Conservation (phyloP, 2,113 vertebrate genomes). For the Aegypius monachus region DNA sequence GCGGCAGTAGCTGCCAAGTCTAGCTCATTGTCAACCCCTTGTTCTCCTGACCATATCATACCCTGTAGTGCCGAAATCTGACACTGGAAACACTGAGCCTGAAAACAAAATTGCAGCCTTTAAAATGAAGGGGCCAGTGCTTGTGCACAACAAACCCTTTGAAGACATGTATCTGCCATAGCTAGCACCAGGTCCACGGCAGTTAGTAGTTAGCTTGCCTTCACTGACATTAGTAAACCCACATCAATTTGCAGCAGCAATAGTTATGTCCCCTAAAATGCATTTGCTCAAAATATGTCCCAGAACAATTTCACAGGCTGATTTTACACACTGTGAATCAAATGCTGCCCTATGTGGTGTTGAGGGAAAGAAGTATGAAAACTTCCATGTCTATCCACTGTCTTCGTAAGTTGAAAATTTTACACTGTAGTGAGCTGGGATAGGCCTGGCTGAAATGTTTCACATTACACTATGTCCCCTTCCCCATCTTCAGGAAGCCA, state of each 20-base stretch:
- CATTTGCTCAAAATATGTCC: background rate
- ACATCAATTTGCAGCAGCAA: background rate
- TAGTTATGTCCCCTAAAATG: background rate
- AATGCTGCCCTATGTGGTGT: background rate
- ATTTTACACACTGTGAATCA: background rate
- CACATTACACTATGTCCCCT: background rate
- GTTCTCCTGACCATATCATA: background rate
- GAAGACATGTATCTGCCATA: accelerated
- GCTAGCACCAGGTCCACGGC: too few species aligned
- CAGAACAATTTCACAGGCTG: background rate
- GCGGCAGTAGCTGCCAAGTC: background rate
- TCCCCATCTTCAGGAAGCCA: background rate
- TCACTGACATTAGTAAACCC: background rate
- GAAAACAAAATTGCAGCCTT: background rate
- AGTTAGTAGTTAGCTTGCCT: too few species aligned
- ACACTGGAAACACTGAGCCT: background rate
- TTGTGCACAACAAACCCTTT: background rate
- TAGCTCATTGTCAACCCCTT: background rate
- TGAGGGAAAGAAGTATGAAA: background rate
- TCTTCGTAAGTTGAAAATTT: background rate
- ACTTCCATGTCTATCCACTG: background rate
- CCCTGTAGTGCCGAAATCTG: background rate
- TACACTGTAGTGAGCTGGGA: background rate
- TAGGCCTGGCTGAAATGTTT: background rate
- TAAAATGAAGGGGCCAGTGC: background rate